These are phyloP conservation scores for Amiota communis DNA, from an alignment of 2,888 invertebrate genomes.

Conservation along the genomic window DNA sequence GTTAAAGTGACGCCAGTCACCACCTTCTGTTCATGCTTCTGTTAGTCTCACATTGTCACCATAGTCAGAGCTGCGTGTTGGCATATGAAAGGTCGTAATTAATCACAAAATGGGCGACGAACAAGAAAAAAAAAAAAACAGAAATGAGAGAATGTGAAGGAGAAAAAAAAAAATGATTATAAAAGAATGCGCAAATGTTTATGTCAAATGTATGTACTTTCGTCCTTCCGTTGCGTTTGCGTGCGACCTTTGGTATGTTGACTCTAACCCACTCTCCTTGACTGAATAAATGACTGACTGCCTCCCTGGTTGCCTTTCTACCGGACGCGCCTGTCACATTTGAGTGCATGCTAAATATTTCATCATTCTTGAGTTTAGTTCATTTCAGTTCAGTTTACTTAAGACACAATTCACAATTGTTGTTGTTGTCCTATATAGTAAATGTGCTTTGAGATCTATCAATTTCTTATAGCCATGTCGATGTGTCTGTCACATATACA, in stretches of 20 bases:
- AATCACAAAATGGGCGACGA: conserved; percentile 18
- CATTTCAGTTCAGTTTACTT: neutral
- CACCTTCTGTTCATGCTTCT: too few relatives aligned
- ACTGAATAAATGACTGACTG: too few relatives aligned
- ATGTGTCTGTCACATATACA: too few relatives aligned
- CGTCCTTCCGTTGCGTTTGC: neutral
- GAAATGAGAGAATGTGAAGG: too few relatives aligned
- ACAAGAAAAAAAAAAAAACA: neutral
- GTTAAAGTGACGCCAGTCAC: too few relatives aligned
- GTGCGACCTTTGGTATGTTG: too few relatives aligned
- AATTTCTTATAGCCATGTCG: too few relatives aligned
- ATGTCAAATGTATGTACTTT: conserved; percentile 15
- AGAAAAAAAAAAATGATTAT: conserved; percentile 9
- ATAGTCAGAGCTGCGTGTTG: conserved; percentile 18
- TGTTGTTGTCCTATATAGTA: too few relatives aligned
- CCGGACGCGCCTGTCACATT: conserved; percentile 13
- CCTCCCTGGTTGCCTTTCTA: too few relatives aligned
- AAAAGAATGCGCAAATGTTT: conserved; percentile 18
- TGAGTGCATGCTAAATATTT: conserved; percentile 21
- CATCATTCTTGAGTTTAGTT: conserved; percentile 6
- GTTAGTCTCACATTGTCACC: neutral
- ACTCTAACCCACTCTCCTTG: too few relatives aligned
- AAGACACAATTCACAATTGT: neutral
- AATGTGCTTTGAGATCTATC: too few relatives aligned
- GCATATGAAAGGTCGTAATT: conserved; percentile 32